These are phyloP conservation scores for Hypotaenidia okinawae DNA, from an alignment of 2,797 vertebrate genomes.

Conservation along the genomic window DNA sequence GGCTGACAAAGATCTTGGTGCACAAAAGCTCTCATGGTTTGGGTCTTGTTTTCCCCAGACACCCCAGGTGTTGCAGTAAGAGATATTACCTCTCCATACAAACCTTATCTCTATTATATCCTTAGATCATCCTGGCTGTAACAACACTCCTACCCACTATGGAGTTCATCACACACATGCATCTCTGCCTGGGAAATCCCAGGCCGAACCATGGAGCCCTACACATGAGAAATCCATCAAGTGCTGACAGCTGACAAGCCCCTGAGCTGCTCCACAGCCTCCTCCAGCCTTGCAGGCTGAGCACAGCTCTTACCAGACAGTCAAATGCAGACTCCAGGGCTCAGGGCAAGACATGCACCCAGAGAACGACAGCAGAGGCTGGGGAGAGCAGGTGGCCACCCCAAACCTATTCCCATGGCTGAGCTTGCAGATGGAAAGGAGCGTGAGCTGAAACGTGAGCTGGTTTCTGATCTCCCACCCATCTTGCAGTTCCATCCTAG, in stretches of 20 bases:
- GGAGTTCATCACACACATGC: not conserved
- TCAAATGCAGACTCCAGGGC: not conserved
- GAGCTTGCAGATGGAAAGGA: accelerated
- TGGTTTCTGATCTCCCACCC: not conserved
- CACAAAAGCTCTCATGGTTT: not conserved
- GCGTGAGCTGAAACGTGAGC: not conserved
- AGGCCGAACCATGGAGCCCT: not conserved
- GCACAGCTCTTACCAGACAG: not conserved
- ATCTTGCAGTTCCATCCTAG: not conserved
- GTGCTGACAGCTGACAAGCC: not conserved
- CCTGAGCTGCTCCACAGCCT: not conserved
- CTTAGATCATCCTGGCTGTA: not conserved
- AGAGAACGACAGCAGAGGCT: not conserved
- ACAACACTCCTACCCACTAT: not conserved
- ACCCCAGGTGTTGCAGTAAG: not conserved
- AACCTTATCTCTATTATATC: not conserved
- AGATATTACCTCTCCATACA: not conserved
- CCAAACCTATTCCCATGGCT: not conserved
- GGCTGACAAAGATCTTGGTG: not conserved
- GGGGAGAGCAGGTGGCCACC: not conserved
- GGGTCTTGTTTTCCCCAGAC: not conserved
- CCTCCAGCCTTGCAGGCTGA: not conserved
- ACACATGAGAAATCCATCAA: not conserved
- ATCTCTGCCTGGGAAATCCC: not conserved
- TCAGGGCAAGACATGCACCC: accelerated